phyloP scores from a whole-genome alignment of 2,113 vertebrate species.

The Pseudorasbora parva region DNA sequence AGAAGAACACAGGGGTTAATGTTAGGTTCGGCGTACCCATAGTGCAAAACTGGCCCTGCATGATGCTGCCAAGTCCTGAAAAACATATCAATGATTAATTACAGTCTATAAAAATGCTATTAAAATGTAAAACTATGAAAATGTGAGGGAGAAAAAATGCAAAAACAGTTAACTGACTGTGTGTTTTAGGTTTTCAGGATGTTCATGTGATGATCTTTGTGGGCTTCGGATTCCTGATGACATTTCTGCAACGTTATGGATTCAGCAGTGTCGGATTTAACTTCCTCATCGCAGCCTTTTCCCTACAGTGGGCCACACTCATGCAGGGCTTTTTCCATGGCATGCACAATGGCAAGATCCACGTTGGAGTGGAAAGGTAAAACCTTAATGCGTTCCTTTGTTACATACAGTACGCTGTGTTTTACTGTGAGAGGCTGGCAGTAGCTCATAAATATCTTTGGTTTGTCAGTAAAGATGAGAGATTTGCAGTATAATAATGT shows the following conservation, averaged over 20 bases:
- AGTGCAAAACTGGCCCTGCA: slow-evolving; percentile 4
- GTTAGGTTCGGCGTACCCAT: not conserved
- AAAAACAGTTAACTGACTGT: not conserved
- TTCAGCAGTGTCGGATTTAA: slow-evolving; percentile 82
- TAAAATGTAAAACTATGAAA: slow-evolving; percentile 9
- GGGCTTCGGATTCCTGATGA: slow-evolving; percentile 91
- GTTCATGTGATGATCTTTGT: slow-evolving; percentile 88
- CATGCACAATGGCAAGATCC: slow-evolving; percentile 80
- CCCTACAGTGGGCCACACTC: slow-evolving; percentile 89
- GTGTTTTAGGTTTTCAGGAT: slow-evolving; percentile 83
- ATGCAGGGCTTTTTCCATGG: slow-evolving; percentile 86
- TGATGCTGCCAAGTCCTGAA: not conserved
- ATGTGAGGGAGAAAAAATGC: not conserved
- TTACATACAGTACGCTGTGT: not conserved
- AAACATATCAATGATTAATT: not conserved
- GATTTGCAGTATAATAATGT: not conserved
- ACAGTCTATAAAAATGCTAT: not conserved
- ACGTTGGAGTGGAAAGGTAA: slow-evolving; percentile 83
- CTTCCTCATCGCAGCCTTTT: slow-evolving; percentile 84
- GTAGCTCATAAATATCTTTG: not conserved
- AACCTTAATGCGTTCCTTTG: not conserved
- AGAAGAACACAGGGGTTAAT: slow-evolving; percentile 20
- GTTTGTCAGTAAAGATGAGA: not conserved
- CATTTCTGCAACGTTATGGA: slow-evolving; percentile 86
- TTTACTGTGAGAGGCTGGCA: not conserved